Percentiles rank a stretch among this genome's conserved stretches.
Conservation (phyloP, 2,113 vertebrate species). For the Thunnus thynnus region DNA sequence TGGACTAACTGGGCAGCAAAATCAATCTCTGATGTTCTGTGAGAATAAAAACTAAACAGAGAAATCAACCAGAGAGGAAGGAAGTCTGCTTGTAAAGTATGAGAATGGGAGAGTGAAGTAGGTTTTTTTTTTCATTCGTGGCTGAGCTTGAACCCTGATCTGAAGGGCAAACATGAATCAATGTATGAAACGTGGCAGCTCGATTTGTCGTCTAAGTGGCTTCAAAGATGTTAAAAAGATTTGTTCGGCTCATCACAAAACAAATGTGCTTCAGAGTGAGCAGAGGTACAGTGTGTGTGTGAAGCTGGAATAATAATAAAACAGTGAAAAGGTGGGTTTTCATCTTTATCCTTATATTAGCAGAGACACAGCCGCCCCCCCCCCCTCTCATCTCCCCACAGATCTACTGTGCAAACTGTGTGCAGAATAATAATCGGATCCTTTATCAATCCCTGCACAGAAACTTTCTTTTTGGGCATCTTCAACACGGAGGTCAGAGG, state of each 20-base stretch:
- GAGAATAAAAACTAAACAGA: no score
- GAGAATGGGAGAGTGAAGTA: background rate
- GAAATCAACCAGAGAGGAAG: no score
- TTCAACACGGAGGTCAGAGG: conserved; percentile 32
- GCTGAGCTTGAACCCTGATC: conserved; percentile 9
- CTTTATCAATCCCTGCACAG: conserved; percentile 22
- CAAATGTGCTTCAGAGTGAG: background rate
- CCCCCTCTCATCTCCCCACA: background rate
- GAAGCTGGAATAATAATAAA: conserved; percentile 8
- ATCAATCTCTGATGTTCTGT: no score
- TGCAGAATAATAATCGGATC: conserved; percentile 37
- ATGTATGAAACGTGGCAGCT: conserved; percentile 12
- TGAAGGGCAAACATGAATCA: conserved; percentile 16
- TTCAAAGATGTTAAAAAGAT: conserved; percentile 8
- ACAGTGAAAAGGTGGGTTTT: conserved; percentile 1
- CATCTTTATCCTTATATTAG: conserved; percentile 1
- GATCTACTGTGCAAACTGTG: background rate
- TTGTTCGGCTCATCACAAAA: background rate
- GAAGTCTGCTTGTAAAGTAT: background rate
- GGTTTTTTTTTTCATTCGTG: background rate
- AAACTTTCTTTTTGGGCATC: conserved; percentile 11
- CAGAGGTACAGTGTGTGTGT: background rate
- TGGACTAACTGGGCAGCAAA: no score
- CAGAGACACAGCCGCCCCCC: conserved; percentile 1
- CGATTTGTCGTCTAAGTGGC: conserved; percentile 20